Base-by-base conservation (phyloP, 2,797 vertebrate genomes). In the Tarsius wallacei region DNA sequence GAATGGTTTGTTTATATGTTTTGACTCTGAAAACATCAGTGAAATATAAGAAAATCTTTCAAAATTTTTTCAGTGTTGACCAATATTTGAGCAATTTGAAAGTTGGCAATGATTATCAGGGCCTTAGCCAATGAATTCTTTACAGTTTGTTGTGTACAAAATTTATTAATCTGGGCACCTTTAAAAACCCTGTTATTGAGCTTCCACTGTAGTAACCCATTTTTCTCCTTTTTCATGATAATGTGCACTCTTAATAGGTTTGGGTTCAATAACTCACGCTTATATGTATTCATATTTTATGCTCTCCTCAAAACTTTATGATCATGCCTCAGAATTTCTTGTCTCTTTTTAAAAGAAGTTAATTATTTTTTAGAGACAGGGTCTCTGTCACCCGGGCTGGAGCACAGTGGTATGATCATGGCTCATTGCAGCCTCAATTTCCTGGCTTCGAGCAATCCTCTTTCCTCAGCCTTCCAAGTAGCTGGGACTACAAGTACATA, bases 31-130 rank as follows among this genome's bases (percentile, higher is more conserved):
- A 47, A 53, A 94, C 84, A 55, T 16, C 42, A 63, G 8, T 66
- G 33, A 94, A 66, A 70, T 42, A 6, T 68, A 64, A 88, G 21
- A 80, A 94, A 84, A 19, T 0, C 12, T 86, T 92, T 89, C 47
- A 90, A 71, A 89, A 66, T n/a, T 59, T 42, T 92, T 95, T 95
- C 49, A 42, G n/a, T n/a, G 31, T 59, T 92, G 55, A 92, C n/a
- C 31, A 86, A 53, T 73, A 76, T 70, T 88, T 94, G 36, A 84
- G 59, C 21, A 36, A 63, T 22, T 73, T 90, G 89, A 83, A 21
- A 55, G n/a, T 74, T 26, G n/a, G 36, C 61, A 70, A 51, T 77
- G 12, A 94, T 84, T 64, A 64, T 36, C 21, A 61, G 87, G 63
- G n/a, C n/a, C 33, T 73, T 73, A 64, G 76, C 8, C 55, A 64